A percentile compares a stretch with the other conserved stretches of the same genome.
phyloP scores from a whole-genome alignment of 2,888 invertebrate genomes.

The Lutraria lutraria region DNA sequence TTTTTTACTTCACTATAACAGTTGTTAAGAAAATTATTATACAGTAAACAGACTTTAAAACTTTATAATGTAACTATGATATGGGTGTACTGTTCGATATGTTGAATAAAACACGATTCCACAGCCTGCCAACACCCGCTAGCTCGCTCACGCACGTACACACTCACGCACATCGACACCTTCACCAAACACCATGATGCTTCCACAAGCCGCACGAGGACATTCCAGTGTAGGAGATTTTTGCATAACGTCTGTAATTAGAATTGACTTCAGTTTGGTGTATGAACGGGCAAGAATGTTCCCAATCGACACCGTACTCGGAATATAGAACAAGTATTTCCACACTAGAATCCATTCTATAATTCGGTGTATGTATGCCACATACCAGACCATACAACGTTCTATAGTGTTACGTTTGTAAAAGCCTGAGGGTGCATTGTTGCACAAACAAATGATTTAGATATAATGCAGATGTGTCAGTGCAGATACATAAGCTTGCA shows the following conservation, averaged over 20 bases:
- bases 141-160: too few species aligned
- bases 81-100: too few species aligned
- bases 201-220: neutral
- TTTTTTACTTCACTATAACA: too few species aligned
- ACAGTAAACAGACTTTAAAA: too few species aligned
- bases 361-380: constrained; percentile 1
- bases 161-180: too few species aligned
- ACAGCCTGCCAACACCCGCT: too few species aligned
- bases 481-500: neutral
- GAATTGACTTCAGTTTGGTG: neutral
- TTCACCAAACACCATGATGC: too few species aligned
- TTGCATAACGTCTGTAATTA: constrained; percentile 15
- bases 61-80: too few species aligned
- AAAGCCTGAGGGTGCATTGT: neutral
- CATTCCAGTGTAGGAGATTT: neutral
- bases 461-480: neutral
- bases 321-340: neutral
- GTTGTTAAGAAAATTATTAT: too few species aligned
- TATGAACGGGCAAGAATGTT: constrained; percentile 12
- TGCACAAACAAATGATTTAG: neutral
- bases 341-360: neutral
- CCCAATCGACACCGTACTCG: neutral
- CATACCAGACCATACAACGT: neutral
- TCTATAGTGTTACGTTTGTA: neutral
- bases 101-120: too few species aligned